Evolutionary conservation across 2,113 vertebrate species (phyloP).

Genomic region (Hippocampus barbouri): DNA sequence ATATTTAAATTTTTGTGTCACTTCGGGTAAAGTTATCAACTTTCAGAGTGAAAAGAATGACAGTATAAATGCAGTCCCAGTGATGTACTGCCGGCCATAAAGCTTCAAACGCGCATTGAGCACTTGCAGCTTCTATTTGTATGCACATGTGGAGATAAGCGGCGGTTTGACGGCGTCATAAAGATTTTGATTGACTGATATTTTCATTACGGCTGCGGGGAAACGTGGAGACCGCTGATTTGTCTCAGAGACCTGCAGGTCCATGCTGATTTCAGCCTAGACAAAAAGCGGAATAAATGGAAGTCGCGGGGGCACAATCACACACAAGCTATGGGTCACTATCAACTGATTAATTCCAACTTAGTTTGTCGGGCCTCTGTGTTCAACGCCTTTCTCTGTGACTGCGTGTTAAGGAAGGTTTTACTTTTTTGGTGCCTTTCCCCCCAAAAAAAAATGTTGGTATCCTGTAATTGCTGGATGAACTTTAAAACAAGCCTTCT

Average conservation of each 20-base stretch:
- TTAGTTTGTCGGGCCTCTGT: conserved; percentile 59
- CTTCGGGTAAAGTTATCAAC: background rate
- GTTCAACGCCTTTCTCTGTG: conserved; percentile 61
- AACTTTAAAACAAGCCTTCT: background rate
- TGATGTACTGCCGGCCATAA: conserved; percentile 10
- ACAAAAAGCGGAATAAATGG: conserved; percentile 66
- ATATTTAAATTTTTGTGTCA: background rate
- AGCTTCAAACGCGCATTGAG: conserved; percentile 15
- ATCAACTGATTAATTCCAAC: conserved; percentile 72
- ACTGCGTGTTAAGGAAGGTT: conserved; percentile 8
- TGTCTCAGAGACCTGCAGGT: conserved; percentile 68
- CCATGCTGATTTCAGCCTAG: conserved; percentile 57
- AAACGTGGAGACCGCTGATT: conserved; percentile 67
- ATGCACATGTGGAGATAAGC: conserved; percentile 52
- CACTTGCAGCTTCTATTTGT: conserved; percentile 43
- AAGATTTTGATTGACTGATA: conserved; percentile 70
- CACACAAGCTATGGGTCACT: conserved; percentile 69
- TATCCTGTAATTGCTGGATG: too few relatives aligned
- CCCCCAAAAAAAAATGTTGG: too few relatives aligned
- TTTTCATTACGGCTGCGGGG: conserved; percentile 69
- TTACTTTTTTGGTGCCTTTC: too few relatives aligned
- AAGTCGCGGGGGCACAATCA: conserved; percentile 60
- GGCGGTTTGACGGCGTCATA: conserved; percentile 55
- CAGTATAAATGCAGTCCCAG: conserved; percentile 12
- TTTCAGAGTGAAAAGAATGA: background rate